phyloP scores from a whole-genome alignment of 1,140 invertebrate genomes.

The Sminthurinus signatus region DNA sequence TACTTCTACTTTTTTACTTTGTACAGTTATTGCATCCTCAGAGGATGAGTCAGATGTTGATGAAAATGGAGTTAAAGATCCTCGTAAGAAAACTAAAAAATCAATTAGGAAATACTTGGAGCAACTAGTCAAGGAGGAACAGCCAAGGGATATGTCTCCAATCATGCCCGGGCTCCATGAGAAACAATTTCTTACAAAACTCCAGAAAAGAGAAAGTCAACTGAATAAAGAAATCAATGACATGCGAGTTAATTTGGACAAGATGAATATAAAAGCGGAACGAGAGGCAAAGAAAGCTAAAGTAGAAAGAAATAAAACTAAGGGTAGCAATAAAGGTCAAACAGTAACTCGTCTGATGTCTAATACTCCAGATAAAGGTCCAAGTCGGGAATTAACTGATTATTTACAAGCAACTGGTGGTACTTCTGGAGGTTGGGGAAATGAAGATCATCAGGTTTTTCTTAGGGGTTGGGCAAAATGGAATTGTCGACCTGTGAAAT shows the following conservation, averaged over 20 bases:
- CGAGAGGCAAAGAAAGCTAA: constrained; percentile 15
- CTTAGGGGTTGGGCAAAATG: constrained; percentile 7
- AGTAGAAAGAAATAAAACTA: neutral
- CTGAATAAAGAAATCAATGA: constrained; percentile 20
- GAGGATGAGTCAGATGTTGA: neutral
- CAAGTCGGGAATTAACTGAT: constrained; percentile 16
- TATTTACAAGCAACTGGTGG: constrained; percentile 32
- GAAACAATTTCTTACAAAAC: constrained; percentile 28
- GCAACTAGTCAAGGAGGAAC: constrained; percentile 3
- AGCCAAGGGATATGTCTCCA: constrained; percentile 14
- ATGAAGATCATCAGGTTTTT: constrained; percentile 21
- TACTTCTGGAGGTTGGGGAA: constrained; percentile 25
- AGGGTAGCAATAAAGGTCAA: no score
- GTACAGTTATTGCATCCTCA: neutral
- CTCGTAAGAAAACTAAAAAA: neutral
- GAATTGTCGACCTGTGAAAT: constrained; percentile 13
- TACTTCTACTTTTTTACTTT: no score
- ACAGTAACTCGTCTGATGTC: no score
- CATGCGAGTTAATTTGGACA: constrained; percentile 24
- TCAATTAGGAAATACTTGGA: constrained; percentile 6
- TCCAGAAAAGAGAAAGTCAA: constrained; percentile 24
- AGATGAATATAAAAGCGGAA: constrained; percentile 26
- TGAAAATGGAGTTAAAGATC: neutral
- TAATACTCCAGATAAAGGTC: constrained; percentile 22
- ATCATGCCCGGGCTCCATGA: constrained; percentile 22